Conservation (phyloP, 1,140 invertebrate species). For the Heliothis virescens region DNA sequence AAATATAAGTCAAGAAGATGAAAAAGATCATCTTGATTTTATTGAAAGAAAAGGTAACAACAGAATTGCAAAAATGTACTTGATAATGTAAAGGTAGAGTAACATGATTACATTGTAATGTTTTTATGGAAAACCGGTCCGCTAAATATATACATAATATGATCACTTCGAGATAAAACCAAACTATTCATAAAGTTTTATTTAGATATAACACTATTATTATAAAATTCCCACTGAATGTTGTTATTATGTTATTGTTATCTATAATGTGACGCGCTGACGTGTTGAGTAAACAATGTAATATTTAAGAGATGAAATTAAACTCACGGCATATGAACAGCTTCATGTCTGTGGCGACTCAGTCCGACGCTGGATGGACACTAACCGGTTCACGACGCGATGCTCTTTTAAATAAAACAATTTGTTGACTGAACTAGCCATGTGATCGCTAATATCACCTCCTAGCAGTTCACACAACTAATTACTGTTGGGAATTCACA, state of each 20-base stretch:
- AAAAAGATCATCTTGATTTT: too few species aligned
- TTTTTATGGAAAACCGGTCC: too few species aligned
- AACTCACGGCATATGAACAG: slow-evolving; percentile 59
- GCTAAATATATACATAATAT: too few species aligned
- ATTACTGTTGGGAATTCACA: not conserved
- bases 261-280: not conserved
- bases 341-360: slow-evolving; percentile 56
- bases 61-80: too few species aligned
- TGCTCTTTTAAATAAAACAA: slow-evolving; percentile 54
- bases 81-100: too few species aligned
- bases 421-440: slow-evolving; percentile 21
- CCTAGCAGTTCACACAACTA: not conserved
- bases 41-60: too few species aligned
- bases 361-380: slow-evolving; percentile 49
- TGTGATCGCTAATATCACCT: slow-evolving; percentile 5
- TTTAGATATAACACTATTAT: too few species aligned
- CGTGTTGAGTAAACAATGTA: not conserved
- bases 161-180: too few species aligned
- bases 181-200: too few species aligned
- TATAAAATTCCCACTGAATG: too few species aligned
- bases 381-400: slow-evolving; percentile 55
- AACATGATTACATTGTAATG: too few species aligned
- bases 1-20: too few species aligned
- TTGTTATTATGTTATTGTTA: not conserved
- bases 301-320: slow-evolving; percentile 25